Percentiles rank a stretch among this genome's conserved stretches.
Conservation (phyloP, 2,113 vertebrate genomes). For the Neodon shergylaensis region DNA sequence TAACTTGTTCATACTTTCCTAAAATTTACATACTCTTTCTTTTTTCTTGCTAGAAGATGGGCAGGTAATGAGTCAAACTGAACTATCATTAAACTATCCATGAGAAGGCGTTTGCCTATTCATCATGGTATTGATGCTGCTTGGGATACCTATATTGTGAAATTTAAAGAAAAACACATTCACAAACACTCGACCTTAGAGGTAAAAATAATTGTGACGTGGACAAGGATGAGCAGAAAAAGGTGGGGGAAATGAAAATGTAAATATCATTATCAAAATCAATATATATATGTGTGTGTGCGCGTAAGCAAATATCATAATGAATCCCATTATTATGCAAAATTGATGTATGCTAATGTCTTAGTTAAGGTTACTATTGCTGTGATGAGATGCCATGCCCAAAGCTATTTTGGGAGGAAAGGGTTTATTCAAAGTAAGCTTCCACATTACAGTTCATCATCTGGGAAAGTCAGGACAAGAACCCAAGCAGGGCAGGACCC, state of each 20-base stretch:
- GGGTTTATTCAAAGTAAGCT: not conserved
- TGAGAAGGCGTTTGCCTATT: not conserved
- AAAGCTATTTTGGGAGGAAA: not conserved
- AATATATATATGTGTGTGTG: not conserved
- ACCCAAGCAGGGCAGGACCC: too few species aligned
- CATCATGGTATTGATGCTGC: not conserved
- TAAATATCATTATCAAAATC: not conserved
- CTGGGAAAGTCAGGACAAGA: not conserved
- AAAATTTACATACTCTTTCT: not conserved
- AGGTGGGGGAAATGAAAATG: not conserved
- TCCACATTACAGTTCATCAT: not conserved
- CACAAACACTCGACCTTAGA: not conserved
- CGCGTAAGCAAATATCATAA: not conserved
- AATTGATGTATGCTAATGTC: not conserved
- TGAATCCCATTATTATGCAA: not conserved
- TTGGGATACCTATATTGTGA: not conserved
- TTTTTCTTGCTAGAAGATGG: not conserved
- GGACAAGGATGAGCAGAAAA: not conserved
- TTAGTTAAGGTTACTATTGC: not conserved
- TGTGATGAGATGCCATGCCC: not conserved
- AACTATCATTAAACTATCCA: not conserved
- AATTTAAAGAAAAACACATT: not conserved
- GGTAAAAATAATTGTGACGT: not conserved
- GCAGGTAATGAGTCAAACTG: not conserved
- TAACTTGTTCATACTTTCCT: not conserved